phyloP scores from a whole-genome alignment of 1,140 invertebrate genomes.

The Araneus ventricosus region DNA sequence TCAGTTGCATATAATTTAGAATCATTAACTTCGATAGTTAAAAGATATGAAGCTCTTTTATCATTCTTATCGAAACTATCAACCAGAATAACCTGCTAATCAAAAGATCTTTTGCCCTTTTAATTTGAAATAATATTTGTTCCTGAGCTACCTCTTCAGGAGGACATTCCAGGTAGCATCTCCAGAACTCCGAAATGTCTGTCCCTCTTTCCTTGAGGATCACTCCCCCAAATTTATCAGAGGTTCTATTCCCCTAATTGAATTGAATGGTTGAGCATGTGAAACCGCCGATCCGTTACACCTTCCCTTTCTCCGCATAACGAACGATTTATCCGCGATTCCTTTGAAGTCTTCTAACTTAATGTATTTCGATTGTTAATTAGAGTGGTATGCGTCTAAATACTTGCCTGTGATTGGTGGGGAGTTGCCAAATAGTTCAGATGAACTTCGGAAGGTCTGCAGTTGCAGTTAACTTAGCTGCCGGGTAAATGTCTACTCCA shows the following conservation, averaged over 20 bases:
- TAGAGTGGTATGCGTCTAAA: slow-evolving; percentile 46
- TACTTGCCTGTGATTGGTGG: slow-evolving; percentile 32
- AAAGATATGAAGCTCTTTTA: too few relatives aligned
- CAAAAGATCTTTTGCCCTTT: too few relatives aligned
- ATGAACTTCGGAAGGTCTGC: background rate
- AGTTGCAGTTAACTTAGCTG: slow-evolving; percentile 23
- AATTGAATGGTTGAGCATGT: slow-evolving; percentile 23
- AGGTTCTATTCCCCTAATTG: slow-evolving; percentile 10
- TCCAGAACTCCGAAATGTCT: too few relatives aligned
- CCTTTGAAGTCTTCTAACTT: slow-evolving; percentile 54
- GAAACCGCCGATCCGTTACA: slow-evolving; percentile 12
- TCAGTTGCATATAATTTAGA: too few relatives aligned
- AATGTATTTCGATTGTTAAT: slow-evolving; percentile 61
- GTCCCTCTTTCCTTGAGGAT: background rate
- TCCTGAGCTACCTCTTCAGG: too few relatives aligned
- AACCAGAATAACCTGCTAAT: too few relatives aligned
- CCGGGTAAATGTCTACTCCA: slow-evolving; percentile 38
- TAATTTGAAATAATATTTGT: too few relatives aligned
- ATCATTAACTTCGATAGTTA: too few relatives aligned
- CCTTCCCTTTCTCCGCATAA: slow-evolving; percentile 2
- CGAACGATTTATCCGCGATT: slow-evolving; percentile 45
- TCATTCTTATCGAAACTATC: too few relatives aligned
- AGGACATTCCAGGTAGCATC: too few relatives aligned
- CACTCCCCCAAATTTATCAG: background rate
- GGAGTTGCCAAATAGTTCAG: slow-evolving; percentile 41